Percentiles rank a stretch among this genome's conserved stretches.
phyloP scores from a whole-genome alignment of 64 coral and sea anemone species.

The Pocillopora damicornis region DNA sequence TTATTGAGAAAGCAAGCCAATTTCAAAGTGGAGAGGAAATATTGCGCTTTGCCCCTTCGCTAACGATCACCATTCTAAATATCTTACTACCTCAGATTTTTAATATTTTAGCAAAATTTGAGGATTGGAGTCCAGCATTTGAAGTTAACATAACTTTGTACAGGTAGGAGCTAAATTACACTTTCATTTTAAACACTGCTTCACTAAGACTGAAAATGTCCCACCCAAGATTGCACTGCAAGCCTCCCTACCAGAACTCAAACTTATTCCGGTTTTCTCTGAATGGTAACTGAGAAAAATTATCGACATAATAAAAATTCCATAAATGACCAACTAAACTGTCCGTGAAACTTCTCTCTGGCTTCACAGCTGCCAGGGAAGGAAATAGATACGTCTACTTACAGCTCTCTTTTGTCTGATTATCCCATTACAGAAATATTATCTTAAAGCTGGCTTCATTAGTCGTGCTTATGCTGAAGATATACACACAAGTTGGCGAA shows the following conservation, averaged over 20 bases:
- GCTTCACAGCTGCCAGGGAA: no score
- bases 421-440: constrained; percentile 34
- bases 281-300: no score
- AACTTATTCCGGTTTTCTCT: no score
- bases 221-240: no score
- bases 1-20: constrained; percentile 2
- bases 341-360: no score
- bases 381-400: neutral
- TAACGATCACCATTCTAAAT: constrained; percentile 61
- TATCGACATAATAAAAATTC: no score
- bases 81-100: constrained; percentile 64
- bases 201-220: no score
- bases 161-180: constrained; percentile 44
- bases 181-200: constrained; percentile 16
- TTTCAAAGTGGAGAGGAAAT: constrained; percentile 33
- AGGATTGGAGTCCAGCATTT: constrained; percentile 96
- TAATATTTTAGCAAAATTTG: constrained; percentile 63
- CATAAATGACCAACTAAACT: no score
- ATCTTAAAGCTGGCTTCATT: constrained; percentile 67
- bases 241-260: no score
- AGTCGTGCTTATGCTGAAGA: constrained; percentile 44
- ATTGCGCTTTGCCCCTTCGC: constrained; percentile 50
- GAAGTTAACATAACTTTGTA: constrained; percentile 83
- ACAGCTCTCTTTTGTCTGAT: neutral
- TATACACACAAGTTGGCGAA: constrained; percentile 20